Conservation (phyloP, 2,113 vertebrate genomes). For the Sinocyclocheilus anshuiensis region DNA sequence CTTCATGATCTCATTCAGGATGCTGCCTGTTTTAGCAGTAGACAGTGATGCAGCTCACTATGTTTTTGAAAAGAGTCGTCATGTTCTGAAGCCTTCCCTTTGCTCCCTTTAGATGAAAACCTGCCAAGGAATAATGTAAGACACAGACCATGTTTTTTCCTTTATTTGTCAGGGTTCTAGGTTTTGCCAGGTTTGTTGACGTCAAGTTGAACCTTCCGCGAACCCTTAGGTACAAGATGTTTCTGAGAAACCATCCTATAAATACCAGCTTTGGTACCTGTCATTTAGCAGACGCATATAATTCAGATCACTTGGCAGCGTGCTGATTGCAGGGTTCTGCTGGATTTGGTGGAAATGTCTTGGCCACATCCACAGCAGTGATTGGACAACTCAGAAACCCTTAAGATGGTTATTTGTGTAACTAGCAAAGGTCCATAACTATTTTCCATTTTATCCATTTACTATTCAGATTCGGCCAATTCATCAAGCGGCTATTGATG, state of each 20-base stretch:
- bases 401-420: not conserved
- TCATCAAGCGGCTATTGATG: not conserved
- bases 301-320: not conserved
- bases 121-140: not conserved
- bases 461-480: not conserved
- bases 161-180: not conserved
- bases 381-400: not conserved
- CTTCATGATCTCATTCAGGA: too few relatives aligned
- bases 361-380: not conserved
- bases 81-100: not conserved
- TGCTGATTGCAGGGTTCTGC: not conserved
- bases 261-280: not conserved
- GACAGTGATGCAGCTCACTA: not conserved
- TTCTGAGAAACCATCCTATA: not conserved
- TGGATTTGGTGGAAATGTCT: not conserved
- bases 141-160: not conserved
- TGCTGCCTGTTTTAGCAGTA: not conserved
- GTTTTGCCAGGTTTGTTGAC: not conserved
- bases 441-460: not conserved
- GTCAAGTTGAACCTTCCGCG: not conserved
- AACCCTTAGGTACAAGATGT: not conserved
- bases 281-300: not conserved
- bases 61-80: not conserved
- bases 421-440: not conserved
- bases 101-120: not conserved